Percentiles rank a stretch among this genome's conserved stretches.
These are phyloP conservation scores for Hermodice carunculata DNA, from an alignment of 2,888 invertebrate species.

Conservation along the genomic window DNA sequence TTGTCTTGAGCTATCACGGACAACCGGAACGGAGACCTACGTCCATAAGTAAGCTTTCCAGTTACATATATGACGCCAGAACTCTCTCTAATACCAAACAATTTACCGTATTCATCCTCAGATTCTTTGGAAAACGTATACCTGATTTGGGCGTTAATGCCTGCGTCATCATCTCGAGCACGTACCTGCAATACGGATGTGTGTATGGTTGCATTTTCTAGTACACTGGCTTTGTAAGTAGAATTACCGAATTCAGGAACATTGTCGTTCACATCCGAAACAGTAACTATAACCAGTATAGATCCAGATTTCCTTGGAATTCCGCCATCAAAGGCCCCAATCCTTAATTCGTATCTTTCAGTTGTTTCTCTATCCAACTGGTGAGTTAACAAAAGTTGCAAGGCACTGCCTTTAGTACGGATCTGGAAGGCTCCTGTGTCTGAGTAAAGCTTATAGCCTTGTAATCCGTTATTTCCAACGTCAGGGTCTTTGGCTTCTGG, in stretches of 20 bases:
- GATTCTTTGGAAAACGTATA: slow-evolving; percentile 40
- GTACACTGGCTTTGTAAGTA: slow-evolving; percentile 33
- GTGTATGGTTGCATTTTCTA: slow-evolving; percentile 29
- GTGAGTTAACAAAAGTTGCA: slow-evolving; percentile 31
- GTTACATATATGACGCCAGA: slow-evolving; percentile 36
- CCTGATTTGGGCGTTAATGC: slow-evolving; percentile 38
- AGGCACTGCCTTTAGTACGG: slow-evolving; percentile 24
- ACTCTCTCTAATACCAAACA: slow-evolving; percentile 28
- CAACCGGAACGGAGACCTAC: slow-evolving; percentile 25
- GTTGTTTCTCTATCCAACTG: slow-evolving; percentile 37
- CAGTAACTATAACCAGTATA: slow-evolving; percentile 28
- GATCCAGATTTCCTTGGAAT: slow-evolving; percentile 32
- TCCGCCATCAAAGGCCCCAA: slow-evolving; percentile 36
- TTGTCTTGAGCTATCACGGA: slow-evolving; percentile 37
- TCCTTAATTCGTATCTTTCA: slow-evolving; percentile 28
- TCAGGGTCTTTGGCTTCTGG: slow-evolving; percentile 40
- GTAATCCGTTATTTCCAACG: slow-evolving; percentile 30
- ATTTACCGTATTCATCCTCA: slow-evolving; percentile 26
- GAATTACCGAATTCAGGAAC: slow-evolving; percentile 31
- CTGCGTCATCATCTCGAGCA: slow-evolving; percentile 40
- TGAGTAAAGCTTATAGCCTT: slow-evolving; percentile 32
- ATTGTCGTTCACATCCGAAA: slow-evolving; percentile 41
- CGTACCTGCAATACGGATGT: slow-evolving; percentile 31
- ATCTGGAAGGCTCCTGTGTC: slow-evolving; percentile 26
- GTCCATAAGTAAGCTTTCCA: slow-evolving; percentile 35